These are phyloP conservation scores for Oophaga pumilio DNA, from an alignment of 2,113 vertebrate species.

Conservation along the genomic window DNA sequence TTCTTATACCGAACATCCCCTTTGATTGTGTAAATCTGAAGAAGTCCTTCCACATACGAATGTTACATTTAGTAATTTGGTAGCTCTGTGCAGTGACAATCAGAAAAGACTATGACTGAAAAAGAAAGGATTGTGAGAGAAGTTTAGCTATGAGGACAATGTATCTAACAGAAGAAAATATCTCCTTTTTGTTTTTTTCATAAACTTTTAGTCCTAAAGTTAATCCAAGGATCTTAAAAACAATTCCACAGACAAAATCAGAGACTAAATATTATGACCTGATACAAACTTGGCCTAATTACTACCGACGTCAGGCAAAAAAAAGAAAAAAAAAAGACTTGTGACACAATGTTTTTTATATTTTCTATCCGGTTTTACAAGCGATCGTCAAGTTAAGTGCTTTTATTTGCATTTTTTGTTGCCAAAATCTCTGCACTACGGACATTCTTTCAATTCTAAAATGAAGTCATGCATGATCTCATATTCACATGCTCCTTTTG, in stretches of 20 bases:
- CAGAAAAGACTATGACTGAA: too few species aligned
- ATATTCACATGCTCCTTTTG: slow-evolving; percentile 6
- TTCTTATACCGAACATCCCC: too few species aligned
- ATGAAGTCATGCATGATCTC: slow-evolving; percentile 17
- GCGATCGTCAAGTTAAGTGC: background rate
- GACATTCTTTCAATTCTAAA: background rate
- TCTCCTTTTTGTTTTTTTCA: too few species aligned
- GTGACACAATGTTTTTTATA: background rate
- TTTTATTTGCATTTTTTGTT: background rate
- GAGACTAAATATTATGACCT: background rate
- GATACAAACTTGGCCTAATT: background rate
- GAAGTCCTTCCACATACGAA: too few species aligned
- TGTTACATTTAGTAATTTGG: too few species aligned
- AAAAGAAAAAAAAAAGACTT: background rate
- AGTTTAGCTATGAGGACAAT: too few species aligned
- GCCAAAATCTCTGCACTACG: background rate
- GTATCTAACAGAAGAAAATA: too few species aligned
- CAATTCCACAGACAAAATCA: background rate
- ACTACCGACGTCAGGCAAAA: background rate
- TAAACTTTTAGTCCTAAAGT: background rate
- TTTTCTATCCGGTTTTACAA: background rate
- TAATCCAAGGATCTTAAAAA: background rate
- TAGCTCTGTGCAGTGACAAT: too few species aligned
- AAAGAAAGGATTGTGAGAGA: too few species aligned
- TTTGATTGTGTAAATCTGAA: too few species aligned